Base-by-base conservation (phyloP, 2,888 invertebrate species). In the Hypsopygia costalis region DNA sequence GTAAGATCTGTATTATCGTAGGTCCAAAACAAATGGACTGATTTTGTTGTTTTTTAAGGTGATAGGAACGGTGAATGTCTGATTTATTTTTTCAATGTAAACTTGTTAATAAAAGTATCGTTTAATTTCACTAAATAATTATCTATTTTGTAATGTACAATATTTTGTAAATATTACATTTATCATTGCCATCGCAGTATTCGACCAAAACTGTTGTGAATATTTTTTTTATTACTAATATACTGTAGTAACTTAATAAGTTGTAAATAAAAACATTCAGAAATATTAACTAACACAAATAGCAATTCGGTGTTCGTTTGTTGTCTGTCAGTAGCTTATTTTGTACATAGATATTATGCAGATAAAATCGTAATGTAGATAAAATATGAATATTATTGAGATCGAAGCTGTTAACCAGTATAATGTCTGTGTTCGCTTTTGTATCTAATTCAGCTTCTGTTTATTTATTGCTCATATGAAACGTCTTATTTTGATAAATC, bases 201-300 rank as follows among this genome's bases (percentile, higher is more conserved):
- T 81, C 51, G 80, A 83, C 77, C 76, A 81, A 77, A 55, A 59
- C 58, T 66, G 66, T 69, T 79, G 74, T 81, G 63, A 68, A 75
- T 72, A 72, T 63, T 61, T 60, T 44, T 59, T 58, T 62, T 49
- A 45, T 45, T 46, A 46, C 38, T 51, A 52, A 42, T 46, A 5
- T 16, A 16, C 16, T 16, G 43, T 49, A 47, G 46, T 46, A 36
- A 47, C n/a, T 45, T 33, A 34, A 29, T 29, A 12, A n/a, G 25
- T 36, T 46, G 40, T 40, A 43, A 22, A 40, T 46, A 42, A 43
- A 32, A 34, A 12, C 12, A 29, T 48, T 41, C 44, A 41, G 39
- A 49, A 46, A 43, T 33, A 41, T 41, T 21, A 36, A 25, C 20
- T 45, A 46, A 39, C 33, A 38, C 31, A 44, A 30, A 44, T 49